Conservation (phyloP, 2,888 invertebrate species). For the Metalampra italica region DNA sequence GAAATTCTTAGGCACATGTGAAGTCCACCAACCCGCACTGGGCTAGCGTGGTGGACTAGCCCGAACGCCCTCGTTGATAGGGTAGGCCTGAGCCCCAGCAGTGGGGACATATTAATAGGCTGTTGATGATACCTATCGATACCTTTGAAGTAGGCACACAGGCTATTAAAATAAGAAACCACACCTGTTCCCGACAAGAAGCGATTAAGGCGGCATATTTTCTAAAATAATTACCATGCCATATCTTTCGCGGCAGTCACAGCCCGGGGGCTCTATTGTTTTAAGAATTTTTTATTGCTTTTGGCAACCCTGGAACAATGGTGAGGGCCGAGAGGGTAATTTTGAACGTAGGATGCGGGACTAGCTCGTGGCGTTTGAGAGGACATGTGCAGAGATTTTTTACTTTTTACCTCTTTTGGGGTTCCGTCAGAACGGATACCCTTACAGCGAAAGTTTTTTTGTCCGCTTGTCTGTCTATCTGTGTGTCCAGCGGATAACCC, state of each 20-base stretch:
- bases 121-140: no score
- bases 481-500: no score
- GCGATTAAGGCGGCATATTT: constrained; percentile 65
- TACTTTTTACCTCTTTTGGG: constrained; percentile 28
- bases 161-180: constrained; percentile 37
- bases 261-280: constrained; percentile 75
- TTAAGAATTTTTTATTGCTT: constrained; percentile 73
- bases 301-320: constrained; percentile 72
- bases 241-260: constrained; percentile 64
- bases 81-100: no score
- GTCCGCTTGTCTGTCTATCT: no score
- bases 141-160: background rate
- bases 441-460: no score
- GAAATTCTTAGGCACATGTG: no score
- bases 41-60: no score
- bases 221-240: constrained; percentile 73
- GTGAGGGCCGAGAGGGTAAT: constrained; percentile 55
- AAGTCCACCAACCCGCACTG: no score
- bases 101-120: no score
- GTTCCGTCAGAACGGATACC: background rate
- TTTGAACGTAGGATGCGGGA: constrained; percentile 46
- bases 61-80: no score
- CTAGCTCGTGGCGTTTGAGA: constrained; percentile 47
- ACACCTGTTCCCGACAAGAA: constrained; percentile 65
- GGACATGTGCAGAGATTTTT: constrained; percentile 31